Evolutionary conservation across 2,888 invertebrate genomes (phyloP), one percentile per base, ranked within the genome.

Genomic region (Alentia gelatinosa): DNA sequence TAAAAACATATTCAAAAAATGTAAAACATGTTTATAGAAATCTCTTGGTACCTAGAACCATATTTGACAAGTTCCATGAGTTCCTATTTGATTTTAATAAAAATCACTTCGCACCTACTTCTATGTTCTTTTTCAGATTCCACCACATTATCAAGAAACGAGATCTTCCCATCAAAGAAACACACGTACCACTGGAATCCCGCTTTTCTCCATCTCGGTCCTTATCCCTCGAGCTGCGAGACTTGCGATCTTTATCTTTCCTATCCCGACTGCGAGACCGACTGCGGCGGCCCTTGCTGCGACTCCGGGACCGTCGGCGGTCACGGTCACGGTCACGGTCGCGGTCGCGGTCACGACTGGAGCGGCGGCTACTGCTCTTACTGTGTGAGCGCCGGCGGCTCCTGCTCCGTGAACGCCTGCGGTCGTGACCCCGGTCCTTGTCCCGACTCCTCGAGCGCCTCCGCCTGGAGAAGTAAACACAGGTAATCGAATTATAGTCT

Each of bases 301-400:
- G 50, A 30, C 90, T 90, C 19, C 83, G 30, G 0, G 47, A 47
- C 37, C 83, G 79, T 39, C 33, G 15, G 19, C 83, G 12, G 23
- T 90, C 90, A 47, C 90, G 40, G 86, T 86, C 86, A 1, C 83
- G 37, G 39, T 83, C 83, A 1, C 74, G n/a, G 74, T 74, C 74
- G 12, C n/a, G n/a, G n/a, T 9, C 86, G 5, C 89, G 47, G 26
- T 89, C 50, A n/a, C 89, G 56, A 26, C 89, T 90, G 0, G 90
- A 90, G 15, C 79, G 75, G 7, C 90, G 79, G 37, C 74, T 74
- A 35, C 90, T 90, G 79, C 83, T 83, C 33, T 47, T 47, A 19
- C 90, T 90, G 33, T 74, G 26, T 26, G 90, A 90, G 33, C 90
- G 42, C 15, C 90, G 42, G 83, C 90, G 42, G 83, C 90, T 90